Evolutionary conservation across 2,113 vertebrate genomes (phyloP).

Genomic region (Suricata suricatta): DNA sequence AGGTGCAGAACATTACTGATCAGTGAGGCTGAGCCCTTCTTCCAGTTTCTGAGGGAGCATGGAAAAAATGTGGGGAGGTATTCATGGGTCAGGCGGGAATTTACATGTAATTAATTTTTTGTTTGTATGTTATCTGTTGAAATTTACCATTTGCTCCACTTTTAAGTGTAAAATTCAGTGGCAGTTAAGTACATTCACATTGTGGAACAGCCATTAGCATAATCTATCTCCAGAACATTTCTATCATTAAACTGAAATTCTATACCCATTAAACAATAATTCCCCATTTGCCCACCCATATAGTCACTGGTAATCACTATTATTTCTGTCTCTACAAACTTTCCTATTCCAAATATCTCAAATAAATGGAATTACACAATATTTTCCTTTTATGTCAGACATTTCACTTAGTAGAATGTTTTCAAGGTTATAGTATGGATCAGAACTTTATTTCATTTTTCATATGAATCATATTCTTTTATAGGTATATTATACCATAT

Average conservation of each 20-base stretch:
- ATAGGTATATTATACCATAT: not conserved
- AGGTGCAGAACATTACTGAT: not conserved
- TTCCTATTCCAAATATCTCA: not conserved
- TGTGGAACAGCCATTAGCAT: not conserved
- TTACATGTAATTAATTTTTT: not conserved
- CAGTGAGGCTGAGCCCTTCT: not conserved
- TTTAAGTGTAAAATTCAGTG: not conserved
- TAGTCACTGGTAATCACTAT: not conserved
- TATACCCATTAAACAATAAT: not conserved
- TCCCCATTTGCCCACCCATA: not conserved
- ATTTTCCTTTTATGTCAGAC: not conserved
- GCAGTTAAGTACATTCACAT: not conserved
- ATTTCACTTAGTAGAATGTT: not conserved
- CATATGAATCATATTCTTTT: not conserved
- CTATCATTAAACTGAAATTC: not conserved
- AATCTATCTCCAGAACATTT: not conserved
- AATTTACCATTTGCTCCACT: not conserved
- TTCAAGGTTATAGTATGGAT: not conserved
- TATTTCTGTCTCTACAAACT: not conserved
- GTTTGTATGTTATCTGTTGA: not conserved
- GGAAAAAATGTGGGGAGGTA: not conserved
- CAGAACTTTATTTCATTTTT: not conserved
- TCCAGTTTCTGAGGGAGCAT: not conserved
- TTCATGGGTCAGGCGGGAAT: not conserved
- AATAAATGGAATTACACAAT: not conserved